A percentile compares a stretch with the other conserved stretches of the same genome.
Evolutionary conservation across 2,797 vertebrate genomes (phyloP).

Genomic region (Distichodus sexfasciatus): DNA sequence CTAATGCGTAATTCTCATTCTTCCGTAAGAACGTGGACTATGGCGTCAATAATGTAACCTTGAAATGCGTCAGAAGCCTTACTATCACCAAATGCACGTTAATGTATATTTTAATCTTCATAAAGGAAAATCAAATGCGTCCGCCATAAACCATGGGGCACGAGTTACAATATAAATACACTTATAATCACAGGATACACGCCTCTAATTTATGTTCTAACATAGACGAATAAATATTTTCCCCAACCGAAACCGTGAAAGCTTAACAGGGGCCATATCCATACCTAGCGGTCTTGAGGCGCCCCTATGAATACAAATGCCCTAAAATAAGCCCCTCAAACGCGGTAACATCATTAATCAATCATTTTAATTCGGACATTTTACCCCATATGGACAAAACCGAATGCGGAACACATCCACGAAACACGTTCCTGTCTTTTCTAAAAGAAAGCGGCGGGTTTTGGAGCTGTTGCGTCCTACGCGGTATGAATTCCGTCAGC

Average conservation of each 20-base stretch:
- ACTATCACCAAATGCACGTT: conserved; percentile 53
- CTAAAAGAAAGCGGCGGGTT: too few relatives aligned
- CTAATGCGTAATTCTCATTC: conserved; percentile 73
- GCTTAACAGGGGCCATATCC: conserved; percentile 43
- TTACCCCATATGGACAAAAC: background rate
- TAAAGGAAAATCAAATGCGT: conserved; percentile 32
- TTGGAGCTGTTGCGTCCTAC: too few relatives aligned
- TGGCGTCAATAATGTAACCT: conserved; percentile 81
- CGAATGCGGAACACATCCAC: too few relatives aligned
- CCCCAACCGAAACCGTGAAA: conserved; percentile 53
- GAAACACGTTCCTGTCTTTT: conserved; percentile 33
- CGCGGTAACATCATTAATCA: conserved; percentile 69
- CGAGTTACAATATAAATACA: conserved; percentile 17
- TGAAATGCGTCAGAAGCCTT: conserved; percentile 65
- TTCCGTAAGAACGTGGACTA: conserved; percentile 66
- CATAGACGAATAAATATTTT: conserved; percentile 54
- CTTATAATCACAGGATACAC: conserved; percentile 38
- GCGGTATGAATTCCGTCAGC: conserved; percentile 21
- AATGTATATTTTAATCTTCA: conserved; percentile 43
- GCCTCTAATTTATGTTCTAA: conserved; percentile 50
- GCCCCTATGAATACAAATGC: conserved; percentile 69
- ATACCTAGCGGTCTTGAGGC: conserved; percentile 58
- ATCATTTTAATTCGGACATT: conserved; percentile 71
- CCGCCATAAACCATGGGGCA: conserved; percentile 32
- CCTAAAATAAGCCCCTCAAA: conserved; percentile 70